phyloP scores from a whole-genome alignment of 1,140 invertebrate species.

The Drosophila auraria region DNA sequence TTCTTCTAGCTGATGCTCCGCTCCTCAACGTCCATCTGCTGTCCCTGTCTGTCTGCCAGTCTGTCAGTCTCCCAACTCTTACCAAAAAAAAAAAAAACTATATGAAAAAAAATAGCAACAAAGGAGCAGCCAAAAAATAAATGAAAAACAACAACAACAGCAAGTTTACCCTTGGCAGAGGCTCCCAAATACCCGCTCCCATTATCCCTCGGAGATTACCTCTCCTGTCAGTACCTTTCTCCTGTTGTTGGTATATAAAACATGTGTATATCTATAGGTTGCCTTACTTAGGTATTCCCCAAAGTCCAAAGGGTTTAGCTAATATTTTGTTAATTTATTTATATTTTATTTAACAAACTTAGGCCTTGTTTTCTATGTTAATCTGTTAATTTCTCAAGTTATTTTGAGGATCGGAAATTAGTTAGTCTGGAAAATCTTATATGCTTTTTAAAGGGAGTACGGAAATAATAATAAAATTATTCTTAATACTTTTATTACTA shows the following conservation, averaged over 20 bases:
- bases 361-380: no score
- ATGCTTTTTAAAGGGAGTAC: no score
- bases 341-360: neutral
- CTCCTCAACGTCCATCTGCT: constrained; percentile 6
- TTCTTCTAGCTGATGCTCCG: constrained; percentile 5
- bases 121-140: constrained; percentile 2
- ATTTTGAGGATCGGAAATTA: no score
- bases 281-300: neutral
- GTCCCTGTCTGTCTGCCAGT: constrained; percentile 12
- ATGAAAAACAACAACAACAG: constrained; percentile 13
- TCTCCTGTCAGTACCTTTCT: constrained; percentile 11
- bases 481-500: no score
- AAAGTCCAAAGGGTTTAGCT: neutral
- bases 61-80: neutral
- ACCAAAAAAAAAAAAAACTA: constrained; percentile 4
- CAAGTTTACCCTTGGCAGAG: constrained; percentile 27
- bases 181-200: constrained; percentile 5
- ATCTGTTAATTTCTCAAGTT: no score
- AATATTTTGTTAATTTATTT: neutral
- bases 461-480: no score
- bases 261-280: neutral
- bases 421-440: no score
- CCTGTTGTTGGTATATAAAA: constrained; percentile 20
- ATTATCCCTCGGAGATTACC: constrained; percentile 24
- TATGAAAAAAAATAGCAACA: neutral